A percentile compares a stretch with the other conserved stretches of the same genome.
Evolutionary conservation across 2,888 invertebrate genomes (phyloP).

Genomic region (Andrena chrysosceles): DNA sequence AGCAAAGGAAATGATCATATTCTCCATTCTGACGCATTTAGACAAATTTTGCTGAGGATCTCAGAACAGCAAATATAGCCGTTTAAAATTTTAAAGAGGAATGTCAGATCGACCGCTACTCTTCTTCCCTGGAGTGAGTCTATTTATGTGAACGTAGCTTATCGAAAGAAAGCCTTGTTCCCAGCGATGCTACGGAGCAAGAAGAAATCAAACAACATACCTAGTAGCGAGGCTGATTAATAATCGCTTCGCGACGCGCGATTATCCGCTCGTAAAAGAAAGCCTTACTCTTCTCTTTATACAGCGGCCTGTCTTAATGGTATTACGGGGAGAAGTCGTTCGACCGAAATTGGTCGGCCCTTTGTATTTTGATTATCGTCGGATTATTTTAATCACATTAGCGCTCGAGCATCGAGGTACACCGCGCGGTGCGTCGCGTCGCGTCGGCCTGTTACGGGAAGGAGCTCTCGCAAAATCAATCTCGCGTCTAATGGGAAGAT

Average conservation of each 20-base stretch:
- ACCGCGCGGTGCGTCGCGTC: conserved; percentile 13
- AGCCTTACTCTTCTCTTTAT: conserved; percentile 35
- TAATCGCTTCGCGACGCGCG: conserved; percentile 43
- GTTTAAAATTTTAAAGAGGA: too few relatives aligned
- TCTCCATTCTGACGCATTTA: too few relatives aligned
- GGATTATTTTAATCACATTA: conserved; percentile 79
- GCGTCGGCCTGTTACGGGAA: conserved; percentile 68
- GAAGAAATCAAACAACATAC: conserved; percentile 12
- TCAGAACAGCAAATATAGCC: too few relatives aligned
- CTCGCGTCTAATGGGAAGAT: conserved; percentile 77
- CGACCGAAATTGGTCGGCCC: conserved; percentile 63
- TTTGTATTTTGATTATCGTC: conserved; percentile 71
- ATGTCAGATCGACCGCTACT: too few relatives aligned
- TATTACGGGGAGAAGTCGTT: conserved; percentile 40
- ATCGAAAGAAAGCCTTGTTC: background rate
- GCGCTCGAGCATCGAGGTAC: conserved; percentile 62
- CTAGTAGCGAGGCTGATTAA: conserved; percentile 31
- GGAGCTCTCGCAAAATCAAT: conserved; percentile 78
- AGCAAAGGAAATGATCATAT: too few relatives aligned
- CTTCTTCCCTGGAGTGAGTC: too few relatives aligned
- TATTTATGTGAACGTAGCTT: background rate
- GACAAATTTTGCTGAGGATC: too few relatives aligned
- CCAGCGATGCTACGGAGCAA: background rate
- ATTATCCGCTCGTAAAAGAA: conserved; percentile 47
- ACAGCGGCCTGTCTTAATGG: conserved; percentile 52